These are phyloP conservation scores for Dioctria rufipes DNA, from an alignment of 2,888 invertebrate genomes.

Conservation along the genomic window DNA sequence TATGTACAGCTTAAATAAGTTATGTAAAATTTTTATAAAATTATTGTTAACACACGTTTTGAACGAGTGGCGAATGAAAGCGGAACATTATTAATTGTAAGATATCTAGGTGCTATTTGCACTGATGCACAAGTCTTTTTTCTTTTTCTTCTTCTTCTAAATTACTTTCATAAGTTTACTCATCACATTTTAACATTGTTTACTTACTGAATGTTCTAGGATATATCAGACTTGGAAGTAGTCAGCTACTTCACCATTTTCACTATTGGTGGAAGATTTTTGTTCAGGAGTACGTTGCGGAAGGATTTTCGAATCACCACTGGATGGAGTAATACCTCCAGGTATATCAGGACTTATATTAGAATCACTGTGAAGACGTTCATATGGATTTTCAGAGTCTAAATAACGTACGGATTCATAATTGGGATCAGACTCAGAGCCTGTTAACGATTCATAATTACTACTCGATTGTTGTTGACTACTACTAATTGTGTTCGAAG, in stretches of 20 bases:
- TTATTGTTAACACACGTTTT: constrained; percentile 34
- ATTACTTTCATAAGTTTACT: constrained; percentile 33
- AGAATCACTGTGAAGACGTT: constrained; percentile 73
- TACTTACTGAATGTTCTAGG: constrained; percentile 21
- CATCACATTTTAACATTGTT: constrained; percentile 41
- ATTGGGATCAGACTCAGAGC: constrained; percentile 86
- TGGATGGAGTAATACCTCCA: constrained; percentile 50
- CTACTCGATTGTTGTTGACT: constrained; percentile 76
- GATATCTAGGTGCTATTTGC: not conserved
- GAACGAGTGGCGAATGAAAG: constrained; percentile 32
- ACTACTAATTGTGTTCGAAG: constrained; percentile 65
- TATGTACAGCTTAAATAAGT: constrained; percentile 48
- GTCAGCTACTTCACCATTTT: constrained; percentile 69
- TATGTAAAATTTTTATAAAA: constrained; percentile 43
- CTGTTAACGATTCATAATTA: constrained; percentile 85
- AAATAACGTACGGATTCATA: constrained; percentile 87
- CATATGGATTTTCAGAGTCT: constrained; percentile 80
- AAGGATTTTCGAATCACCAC: not conserved
- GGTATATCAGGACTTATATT: constrained; percentile 61
- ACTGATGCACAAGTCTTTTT: constrained; percentile 10
- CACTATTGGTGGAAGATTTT: constrained; percentile 58
- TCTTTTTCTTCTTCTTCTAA: not conserved
- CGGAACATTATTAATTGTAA: not conserved
- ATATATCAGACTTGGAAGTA: constrained; percentile 70
- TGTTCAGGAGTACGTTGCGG: constrained; percentile 27